These are phyloP conservation scores for Mythimna loreyi DNA, from an alignment of 2,888 invertebrate genomes.

Conservation along the genomic window DNA sequence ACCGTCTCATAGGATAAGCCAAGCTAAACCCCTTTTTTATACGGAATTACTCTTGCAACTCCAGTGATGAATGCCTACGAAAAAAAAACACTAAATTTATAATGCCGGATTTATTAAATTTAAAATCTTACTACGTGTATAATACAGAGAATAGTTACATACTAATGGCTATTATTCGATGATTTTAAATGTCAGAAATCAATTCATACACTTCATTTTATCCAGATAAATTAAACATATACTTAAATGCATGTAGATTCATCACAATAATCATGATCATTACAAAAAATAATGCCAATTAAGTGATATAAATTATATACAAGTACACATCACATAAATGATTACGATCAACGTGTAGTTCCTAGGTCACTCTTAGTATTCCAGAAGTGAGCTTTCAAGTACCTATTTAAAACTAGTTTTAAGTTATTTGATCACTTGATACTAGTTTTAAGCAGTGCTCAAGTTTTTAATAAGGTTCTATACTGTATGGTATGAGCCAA, in stretches of 20 bases:
- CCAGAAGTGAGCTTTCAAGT: neutral
- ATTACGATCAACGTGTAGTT: neutral
- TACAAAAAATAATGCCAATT: neutral
- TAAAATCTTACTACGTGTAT: constrained; percentile 11
- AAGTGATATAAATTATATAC: neutral
- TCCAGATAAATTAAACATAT: neutral
- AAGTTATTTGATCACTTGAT: neutral
- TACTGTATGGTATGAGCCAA: neutral
- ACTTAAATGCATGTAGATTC: constrained; percentile 2
- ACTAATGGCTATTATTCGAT: constrained; percentile 5
- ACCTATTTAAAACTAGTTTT: no score
- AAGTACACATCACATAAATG: neutral
- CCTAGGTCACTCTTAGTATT: neutral
- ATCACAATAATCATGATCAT: constrained; percentile 4
- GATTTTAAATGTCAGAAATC: constrained; percentile 2
- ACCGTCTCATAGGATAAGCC: no score
- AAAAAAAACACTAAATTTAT: constrained; percentile 6
- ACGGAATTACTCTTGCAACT: no score
- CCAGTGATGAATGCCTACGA: no score
- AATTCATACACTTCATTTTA: neutral
- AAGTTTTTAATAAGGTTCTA: neutral
- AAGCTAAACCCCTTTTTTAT: no score
- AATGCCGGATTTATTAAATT: constrained; percentile 38
- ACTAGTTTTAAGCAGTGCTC: neutral
- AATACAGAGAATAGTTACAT: constrained; percentile 20